These are phyloP conservation scores for Heliocidaris erythrogramma DNA, from an alignment of 35 echinoderm and acorn worm species.

Conservation along the genomic window DNA sequence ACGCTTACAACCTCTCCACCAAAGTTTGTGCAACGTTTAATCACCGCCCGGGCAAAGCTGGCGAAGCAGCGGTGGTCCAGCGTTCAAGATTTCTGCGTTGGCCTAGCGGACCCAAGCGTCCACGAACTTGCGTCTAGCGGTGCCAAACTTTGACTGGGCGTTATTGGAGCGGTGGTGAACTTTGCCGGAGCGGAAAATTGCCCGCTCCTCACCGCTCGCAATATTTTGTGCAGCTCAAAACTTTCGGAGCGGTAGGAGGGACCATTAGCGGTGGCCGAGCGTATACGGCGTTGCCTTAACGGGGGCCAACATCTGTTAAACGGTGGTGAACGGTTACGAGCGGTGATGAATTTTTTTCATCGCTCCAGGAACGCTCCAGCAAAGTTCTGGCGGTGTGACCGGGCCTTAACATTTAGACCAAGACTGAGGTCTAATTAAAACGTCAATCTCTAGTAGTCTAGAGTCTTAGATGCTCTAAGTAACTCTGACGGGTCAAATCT, in stretches of 20 bases:
- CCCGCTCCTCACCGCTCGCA: constrained; percentile 10
- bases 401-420: no score
- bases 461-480: no score
- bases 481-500: no score
- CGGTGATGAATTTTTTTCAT: constrained; percentile 29
- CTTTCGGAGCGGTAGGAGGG: constrained; percentile 21
- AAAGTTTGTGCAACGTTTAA: constrained; percentile 41
- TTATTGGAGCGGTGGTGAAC: constrained; percentile 31
- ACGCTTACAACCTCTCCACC: constrained; percentile 32
- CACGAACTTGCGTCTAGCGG: constrained; percentile 39
- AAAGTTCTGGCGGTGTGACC: constrained; percentile 11
- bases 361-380: background rate
- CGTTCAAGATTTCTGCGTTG: constrained; percentile 28
- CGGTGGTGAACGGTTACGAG: constrained; percentile 41
- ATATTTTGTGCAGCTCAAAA: constrained; percentile 26
- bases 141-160: constrained; percentile 40
- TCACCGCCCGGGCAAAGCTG: constrained; percentile 31
- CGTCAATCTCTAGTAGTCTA: no score
- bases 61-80: constrained; percentile 41
- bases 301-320: constrained; percentile 26
- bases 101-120: constrained; percentile 37
- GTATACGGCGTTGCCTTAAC: constrained; percentile 40
- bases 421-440: no score
- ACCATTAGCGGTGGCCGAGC: constrained; percentile 33
- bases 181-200: constrained; percentile 39